These are phyloP conservation scores for Nipponia nippon DNA, from an alignment of 2,113 vertebrate species.

Conservation along the genomic window DNA sequence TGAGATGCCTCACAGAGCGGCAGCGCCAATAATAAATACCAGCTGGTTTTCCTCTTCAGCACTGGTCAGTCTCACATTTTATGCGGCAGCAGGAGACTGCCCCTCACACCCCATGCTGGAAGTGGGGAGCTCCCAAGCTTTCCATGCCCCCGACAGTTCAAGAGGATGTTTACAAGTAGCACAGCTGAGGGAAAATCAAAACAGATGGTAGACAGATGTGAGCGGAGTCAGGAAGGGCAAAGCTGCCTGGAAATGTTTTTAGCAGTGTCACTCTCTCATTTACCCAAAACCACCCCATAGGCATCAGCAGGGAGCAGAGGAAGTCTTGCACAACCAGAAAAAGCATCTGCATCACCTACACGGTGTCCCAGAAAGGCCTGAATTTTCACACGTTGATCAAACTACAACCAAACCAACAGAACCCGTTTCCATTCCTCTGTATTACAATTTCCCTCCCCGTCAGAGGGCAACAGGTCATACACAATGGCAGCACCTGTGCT, in stretches of 20 bases:
- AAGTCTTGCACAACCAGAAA: neutral
- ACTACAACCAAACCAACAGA: neutral
- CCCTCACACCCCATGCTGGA: neutral
- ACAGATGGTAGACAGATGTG: slow-evolving; percentile 24
- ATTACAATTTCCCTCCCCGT: neutral
- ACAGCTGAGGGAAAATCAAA: neutral
- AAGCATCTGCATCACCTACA: neutral
- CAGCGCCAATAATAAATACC: neutral
- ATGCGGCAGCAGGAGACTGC: neutral
- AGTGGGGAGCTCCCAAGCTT: neutral
- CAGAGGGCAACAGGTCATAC: neutral
- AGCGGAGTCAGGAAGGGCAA: neutral
- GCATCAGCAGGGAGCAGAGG: neutral
- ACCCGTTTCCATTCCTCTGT: neutral
- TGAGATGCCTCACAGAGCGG: neutral
- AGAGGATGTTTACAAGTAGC: neutral
- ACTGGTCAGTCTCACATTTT: neutral
- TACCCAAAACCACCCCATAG: neutral
- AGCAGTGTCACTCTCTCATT: neutral
- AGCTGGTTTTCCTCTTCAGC: neutral
- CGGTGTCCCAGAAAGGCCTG: neutral
- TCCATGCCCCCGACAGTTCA: neutral
- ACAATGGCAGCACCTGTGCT: neutral
- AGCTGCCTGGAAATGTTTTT: neutral
- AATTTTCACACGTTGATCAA: neutral